Percentiles rank a stretch among this genome's conserved stretches.
Evolutionary conservation across 2,888 invertebrate genomes (phyloP).

Genomic region (Monopis laevigella): DNA sequence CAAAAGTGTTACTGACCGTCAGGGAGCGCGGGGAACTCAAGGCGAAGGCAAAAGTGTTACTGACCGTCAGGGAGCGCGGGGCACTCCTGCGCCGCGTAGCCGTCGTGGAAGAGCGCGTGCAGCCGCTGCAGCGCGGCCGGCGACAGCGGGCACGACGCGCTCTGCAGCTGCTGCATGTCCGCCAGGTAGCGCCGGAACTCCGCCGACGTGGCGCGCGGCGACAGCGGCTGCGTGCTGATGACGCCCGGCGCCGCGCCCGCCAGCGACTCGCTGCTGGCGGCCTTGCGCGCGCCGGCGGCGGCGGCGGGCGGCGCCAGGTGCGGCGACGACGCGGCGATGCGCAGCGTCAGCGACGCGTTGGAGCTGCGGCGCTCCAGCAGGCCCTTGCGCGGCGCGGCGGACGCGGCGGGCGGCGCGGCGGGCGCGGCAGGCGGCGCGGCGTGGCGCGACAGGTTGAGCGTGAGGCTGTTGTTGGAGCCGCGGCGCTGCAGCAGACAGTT

Average conservation of each 20-base stretch:
- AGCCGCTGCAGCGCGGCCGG: slow-evolving; percentile 69
- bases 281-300: neutral
- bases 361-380: slow-evolving; percentile 87
- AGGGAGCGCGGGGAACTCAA: too few relatives aligned
- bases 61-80: slow-evolving; percentile 3
- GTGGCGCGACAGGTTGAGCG: slow-evolving; percentile 69
- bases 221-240: slow-evolving; percentile 65
- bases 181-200: slow-evolving; percentile 77
- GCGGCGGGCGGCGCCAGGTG: slow-evolving; percentile 39
- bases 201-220: slow-evolving; percentile 72
- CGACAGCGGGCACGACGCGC: slow-evolving; percentile 71
- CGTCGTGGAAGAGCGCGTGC: slow-evolving; percentile 67
- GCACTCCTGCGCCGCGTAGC: slow-evolving; percentile 55
- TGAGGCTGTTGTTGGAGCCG: slow-evolving; percentile 87
- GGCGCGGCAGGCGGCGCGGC: slow-evolving; percentile 35
- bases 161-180: slow-evolving; percentile 77
- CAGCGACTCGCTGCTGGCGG: too few relatives aligned
- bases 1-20: slow-evolving; percentile 4
- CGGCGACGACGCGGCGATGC: slow-evolving; percentile 60
- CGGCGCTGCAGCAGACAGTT: slow-evolving; percentile 81
- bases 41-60: too few relatives aligned
- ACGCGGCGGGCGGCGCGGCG: slow-evolving; percentile 48
- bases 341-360: slow-evolving; percentile 88
- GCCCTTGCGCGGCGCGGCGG: slow-evolving; percentile 68
- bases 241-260: neutral